phyloP scores from a whole-genome alignment of 2,888 invertebrate genomes.

The Morpho helenor region DNA sequence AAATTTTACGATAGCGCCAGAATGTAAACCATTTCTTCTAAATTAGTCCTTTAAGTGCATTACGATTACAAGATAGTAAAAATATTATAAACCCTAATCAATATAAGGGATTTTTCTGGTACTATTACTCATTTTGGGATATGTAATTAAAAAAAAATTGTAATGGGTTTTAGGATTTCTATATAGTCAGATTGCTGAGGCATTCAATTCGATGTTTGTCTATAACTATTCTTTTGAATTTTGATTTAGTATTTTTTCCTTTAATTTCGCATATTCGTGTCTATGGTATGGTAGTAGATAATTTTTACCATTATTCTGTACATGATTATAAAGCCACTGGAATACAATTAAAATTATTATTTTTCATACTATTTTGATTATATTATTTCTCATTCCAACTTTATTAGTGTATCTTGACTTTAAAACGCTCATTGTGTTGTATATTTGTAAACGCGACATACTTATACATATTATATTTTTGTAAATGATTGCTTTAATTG shows the following conservation, averaged over 20 bases:
- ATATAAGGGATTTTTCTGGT: too few species aligned
- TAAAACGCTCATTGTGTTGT: constrained; percentile 58
- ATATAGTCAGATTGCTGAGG: too few species aligned
- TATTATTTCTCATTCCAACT: constrained; percentile 60
- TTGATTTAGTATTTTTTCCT: neutral
- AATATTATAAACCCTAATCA: too few species aligned
- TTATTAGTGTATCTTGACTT: constrained; percentile 48
- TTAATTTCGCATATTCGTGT: neutral
- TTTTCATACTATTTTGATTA: constrained; percentile 39
- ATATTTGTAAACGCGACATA: constrained; percentile 47
- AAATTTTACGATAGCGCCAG: too few species aligned
- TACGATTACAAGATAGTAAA: too few species aligned
- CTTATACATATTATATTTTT: constrained; percentile 61
- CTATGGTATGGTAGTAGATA: constrained; percentile 4
- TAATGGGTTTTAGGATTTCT: too few species aligned
- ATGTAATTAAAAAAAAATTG: too few species aligned
- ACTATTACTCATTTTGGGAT: too few species aligned
- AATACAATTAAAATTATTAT: constrained; percentile 24
- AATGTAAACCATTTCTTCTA: too few species aligned
- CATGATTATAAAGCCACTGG: neutral
- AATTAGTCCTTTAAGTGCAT: too few species aligned
- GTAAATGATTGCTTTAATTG: constrained; percentile 58
- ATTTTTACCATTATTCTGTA: constrained; percentile 5
- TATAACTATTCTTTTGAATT: neutral
- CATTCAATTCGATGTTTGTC: too few species aligned